These are phyloP conservation scores for Crambe crambe DNA, from an alignment of 37 sponge, comb jelly and placozoan species.

Conservation along the genomic window DNA sequence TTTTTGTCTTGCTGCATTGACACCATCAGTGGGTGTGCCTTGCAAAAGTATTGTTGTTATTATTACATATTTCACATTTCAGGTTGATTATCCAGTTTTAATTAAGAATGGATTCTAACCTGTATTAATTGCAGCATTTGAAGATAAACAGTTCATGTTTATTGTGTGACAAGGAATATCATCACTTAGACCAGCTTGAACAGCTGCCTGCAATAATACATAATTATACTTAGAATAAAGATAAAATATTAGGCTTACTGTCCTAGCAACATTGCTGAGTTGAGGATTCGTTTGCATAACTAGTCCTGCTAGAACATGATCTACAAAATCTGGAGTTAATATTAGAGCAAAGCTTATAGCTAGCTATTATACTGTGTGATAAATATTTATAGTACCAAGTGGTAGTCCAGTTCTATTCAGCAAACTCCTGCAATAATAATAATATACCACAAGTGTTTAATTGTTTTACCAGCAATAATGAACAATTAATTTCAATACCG, in stretches of 20 bases:
- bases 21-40: too few species aligned
- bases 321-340: conserved; percentile 59
- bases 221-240: too few species aligned
- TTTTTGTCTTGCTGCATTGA: too few species aligned
- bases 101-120: conserved; percentile 56
- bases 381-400: conserved; percentile 11
- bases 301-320: conserved; percentile 92
- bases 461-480: not conserved
- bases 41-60: too few species aligned
- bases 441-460: not conserved
- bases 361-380: too few species aligned
- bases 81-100: too few species aligned
- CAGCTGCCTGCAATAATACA: too few species aligned
- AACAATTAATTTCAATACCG: conserved; percentile 38
- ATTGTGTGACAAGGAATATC: conserved; percentile 94
- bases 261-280: conserved; percentile 92
- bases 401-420: conserved; percentile 26
- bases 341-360: too few species aligned
- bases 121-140: conserved; percentile 88
- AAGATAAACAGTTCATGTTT: conserved; percentile 95
- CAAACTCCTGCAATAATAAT: conserved; percentile 22
- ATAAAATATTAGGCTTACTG: too few species aligned
- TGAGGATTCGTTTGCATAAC: conserved; percentile 94
- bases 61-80: too few species aligned
- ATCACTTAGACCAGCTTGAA: conserved; percentile 83